Percentiles rank a stretch among this genome's conserved stretches.
Conservation (phyloP, 2,113 vertebrate species). For the Solea solea region DNA sequence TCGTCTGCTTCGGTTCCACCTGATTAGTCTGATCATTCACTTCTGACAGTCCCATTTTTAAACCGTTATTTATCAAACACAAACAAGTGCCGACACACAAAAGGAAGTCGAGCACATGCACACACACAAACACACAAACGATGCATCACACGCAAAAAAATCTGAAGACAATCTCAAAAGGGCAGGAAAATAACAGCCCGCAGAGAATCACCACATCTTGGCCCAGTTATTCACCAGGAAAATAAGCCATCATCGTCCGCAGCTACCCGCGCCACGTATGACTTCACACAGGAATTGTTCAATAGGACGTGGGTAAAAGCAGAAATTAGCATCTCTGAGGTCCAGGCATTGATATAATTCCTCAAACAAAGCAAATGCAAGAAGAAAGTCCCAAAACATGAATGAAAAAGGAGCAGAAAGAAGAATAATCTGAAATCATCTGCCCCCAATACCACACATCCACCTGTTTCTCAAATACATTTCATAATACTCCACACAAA, state of each 20-base stretch:
- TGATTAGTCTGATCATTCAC: constrained; percentile 76
- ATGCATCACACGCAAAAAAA: constrained; percentile 22
- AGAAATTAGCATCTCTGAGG: too few relatives aligned
- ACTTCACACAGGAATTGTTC: constrained; percentile 56
- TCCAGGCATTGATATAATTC: too few relatives aligned
- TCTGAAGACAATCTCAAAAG: constrained; percentile 23
- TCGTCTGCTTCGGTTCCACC: constrained; percentile 60
- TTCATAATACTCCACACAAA: too few relatives aligned
- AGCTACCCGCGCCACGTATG: constrained; percentile 57
- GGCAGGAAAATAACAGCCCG: constrained; percentile 34
- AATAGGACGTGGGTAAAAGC: neutral
- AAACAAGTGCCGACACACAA: constrained; percentile 1
- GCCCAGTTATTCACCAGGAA: constrained; percentile 54
- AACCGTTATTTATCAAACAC: constrained; percentile 7
- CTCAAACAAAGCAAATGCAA: too few relatives aligned
- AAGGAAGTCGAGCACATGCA: constrained; percentile 2
- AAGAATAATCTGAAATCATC: too few relatives aligned
- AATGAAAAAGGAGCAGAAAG: too few relatives aligned
- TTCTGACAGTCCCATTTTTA: constrained; percentile 69
- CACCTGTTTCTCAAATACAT: too few relatives aligned
- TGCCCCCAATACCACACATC: too few relatives aligned
- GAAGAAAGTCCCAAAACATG: too few relatives aligned
- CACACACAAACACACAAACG: neutral
- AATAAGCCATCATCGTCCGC: constrained; percentile 62
- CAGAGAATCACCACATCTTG: constrained; percentile 30